These are phyloP conservation scores for Cryptomyrus ogoouensis DNA, from an alignment of 2,113 vertebrate genomes.

Conservation along the genomic window DNA sequence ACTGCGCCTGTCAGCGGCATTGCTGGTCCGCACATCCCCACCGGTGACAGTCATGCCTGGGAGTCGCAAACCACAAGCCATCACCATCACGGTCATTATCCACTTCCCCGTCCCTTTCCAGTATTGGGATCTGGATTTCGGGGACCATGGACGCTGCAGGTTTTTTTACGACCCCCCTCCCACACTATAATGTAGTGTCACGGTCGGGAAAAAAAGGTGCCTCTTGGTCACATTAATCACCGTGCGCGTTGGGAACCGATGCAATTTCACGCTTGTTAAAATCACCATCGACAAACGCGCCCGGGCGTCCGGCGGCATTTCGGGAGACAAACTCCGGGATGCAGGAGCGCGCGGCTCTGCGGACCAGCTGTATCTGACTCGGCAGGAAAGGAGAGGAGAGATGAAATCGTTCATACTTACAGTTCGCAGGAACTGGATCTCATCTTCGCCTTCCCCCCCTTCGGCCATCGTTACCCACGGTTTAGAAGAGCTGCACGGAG, in stretches of 20 bases:
- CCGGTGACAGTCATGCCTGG: background rate
- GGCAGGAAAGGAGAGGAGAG: background rate
- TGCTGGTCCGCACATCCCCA: background rate
- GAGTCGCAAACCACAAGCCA: background rate
- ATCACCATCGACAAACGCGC: background rate
- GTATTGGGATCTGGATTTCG: background rate
- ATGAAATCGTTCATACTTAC: slow-evolving; percentile 56
- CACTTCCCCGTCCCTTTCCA: background rate
- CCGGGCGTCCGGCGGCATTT: background rate
- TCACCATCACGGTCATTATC: background rate
- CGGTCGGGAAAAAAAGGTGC: background rate
- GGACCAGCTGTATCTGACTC: background rate
- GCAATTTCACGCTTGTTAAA: background rate
- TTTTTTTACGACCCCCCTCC: background rate
- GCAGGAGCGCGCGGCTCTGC: background rate
- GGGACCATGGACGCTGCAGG: background rate
- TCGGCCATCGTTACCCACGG: slow-evolving; percentile 69
- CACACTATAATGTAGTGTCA: background rate
- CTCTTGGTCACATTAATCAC: background rate
- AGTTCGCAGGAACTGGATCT: slow-evolving; percentile 83
- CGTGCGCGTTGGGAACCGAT: background rate
- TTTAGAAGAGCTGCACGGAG: slow-evolving; percentile 20
- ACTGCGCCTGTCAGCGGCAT: background rate
- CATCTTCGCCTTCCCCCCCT: slow-evolving; percentile 78
- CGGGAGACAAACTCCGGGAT: background rate